phyloP scores from a whole-genome alignment of 2,113 vertebrate genomes.

The Pteropus alecto region DNA sequence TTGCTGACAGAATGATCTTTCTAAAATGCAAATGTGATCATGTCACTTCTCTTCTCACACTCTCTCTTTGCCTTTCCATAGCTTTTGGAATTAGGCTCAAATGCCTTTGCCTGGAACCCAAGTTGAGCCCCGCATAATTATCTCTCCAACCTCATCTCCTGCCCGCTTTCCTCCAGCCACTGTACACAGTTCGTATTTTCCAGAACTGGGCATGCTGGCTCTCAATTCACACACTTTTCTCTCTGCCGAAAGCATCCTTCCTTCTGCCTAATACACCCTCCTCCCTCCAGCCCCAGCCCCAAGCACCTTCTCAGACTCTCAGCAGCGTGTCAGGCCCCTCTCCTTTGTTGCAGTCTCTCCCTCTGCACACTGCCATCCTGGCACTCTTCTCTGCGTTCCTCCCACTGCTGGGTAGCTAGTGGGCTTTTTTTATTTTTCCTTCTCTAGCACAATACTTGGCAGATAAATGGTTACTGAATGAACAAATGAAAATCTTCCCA shows the following conservation, averaged over 20 bases:
- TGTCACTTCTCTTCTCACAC: fast-evolving
- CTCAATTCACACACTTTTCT: background rate
- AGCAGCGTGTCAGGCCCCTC: fast-evolving
- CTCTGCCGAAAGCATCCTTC: background rate
- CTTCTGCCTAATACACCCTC: background rate
- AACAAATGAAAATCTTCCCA: background rate
- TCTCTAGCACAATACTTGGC: background rate
- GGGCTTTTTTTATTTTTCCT: background rate
- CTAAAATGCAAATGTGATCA: no score
- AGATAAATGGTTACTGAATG: background rate
- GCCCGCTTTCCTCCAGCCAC: background rate
- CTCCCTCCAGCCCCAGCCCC: no score
- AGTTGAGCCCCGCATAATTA: background rate
- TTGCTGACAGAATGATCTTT: background rate
- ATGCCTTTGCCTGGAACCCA: background rate
- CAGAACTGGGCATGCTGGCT: background rate
- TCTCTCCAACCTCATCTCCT: background rate
- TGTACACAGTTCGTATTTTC: background rate
- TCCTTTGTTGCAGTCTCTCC: no score
- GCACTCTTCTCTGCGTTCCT: background rate
- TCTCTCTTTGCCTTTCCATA: background rate
- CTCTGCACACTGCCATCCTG: fast-evolving
- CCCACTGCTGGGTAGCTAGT: background rate
- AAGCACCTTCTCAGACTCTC: no score
- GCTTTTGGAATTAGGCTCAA: background rate